Base-by-base conservation (phyloP, 2,888 invertebrate genomes). In the Drosophila barbarae region DNA sequence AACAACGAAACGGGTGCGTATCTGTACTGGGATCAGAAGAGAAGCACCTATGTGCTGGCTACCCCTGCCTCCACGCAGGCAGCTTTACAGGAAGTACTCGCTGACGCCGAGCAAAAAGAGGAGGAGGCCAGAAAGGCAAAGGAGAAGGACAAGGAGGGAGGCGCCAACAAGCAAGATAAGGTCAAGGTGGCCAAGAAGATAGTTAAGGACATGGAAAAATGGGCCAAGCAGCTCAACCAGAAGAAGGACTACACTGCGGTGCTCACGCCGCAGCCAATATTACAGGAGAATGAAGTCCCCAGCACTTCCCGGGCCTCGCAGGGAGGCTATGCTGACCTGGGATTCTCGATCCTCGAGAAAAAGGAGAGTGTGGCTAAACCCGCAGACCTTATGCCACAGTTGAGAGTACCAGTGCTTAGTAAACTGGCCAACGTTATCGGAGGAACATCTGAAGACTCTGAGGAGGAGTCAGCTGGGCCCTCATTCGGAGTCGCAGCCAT, bases 161-260 rank as follows among this genome's bases (percentile, higher is more conserved):
- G 63, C 15, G 68, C 73, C 46, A 96, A 95, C 47, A 96, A 96
- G 79, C 95, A 95, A 63, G 98, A 98, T 81, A 98, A 98, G 90
- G 98, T 97, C 0, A 98, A 98, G 90, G 97, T 97, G 10, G 98
- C 98, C 6, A 98, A 98, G 88, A 97, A 98, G 89, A 98, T 98
- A 76, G 98, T 98, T 0, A 98, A 98, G 90, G 94, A 92, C 76
- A 92, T 93, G 93, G 93, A 92, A 71, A 89, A 92, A 55, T 99
- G 99, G 99, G 99, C 99, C 0, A 96, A 98, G 83, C 96, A 96
- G 8, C 90, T 98, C 71, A 99, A 99, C 88, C 98, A 98, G 88
- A 97, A 97, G 90, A 98, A 98, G 88, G 96, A 97, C 89, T 88
- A 88, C 72, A 87, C 84, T 2, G 82, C 84, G 6, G 85, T 88